Percentiles rank a stretch among this genome's conserved stretches.
Evolutionary conservation across 2,888 invertebrate species (phyloP).

Genomic region (Pseudococcus jackbeardsleyi): DNA sequence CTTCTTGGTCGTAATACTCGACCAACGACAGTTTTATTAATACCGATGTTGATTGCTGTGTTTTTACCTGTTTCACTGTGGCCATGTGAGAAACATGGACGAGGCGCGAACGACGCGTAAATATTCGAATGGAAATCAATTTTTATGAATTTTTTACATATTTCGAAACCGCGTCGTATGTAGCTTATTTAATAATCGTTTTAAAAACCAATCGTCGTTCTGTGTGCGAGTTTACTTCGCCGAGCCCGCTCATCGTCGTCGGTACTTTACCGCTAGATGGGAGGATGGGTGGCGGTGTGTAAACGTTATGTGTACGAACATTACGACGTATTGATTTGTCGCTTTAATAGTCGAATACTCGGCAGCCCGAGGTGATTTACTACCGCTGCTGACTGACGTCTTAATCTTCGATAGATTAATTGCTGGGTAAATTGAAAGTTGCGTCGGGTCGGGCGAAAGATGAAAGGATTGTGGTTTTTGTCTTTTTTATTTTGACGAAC

Average conservation of each 20-base stretch:
- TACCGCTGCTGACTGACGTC: not conserved
- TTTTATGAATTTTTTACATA: slow-evolving; percentile 36
- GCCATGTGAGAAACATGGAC: not conserved
- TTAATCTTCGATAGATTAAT: not conserved
- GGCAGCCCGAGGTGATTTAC: too few relatives aligned
- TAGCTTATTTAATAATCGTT: not conserved
- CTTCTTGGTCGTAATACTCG: not conserved
- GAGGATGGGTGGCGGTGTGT: too few relatives aligned
- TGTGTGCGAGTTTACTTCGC: too few relatives aligned
- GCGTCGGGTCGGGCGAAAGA: not conserved
- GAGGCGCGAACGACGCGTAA: not conserved
- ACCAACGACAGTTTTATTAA: too few relatives aligned
- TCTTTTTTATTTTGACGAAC: too few relatives aligned
- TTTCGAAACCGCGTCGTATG: not conserved
- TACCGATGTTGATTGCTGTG: too few relatives aligned
- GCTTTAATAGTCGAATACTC: too few relatives aligned
- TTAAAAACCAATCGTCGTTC: not conserved
- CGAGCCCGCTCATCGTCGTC: too few relatives aligned
- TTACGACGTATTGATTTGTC: too few relatives aligned
- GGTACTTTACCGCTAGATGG: too few relatives aligned
- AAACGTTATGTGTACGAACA: too few relatives aligned
- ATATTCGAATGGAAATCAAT: slow-evolving; percentile 31
- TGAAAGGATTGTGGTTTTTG: not conserved
- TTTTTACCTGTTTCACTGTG: not conserved
- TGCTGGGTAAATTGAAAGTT: not conserved